Conservation (phyloP, 2,888 invertebrate species). For the Sphaeridia pumilis region DNA sequence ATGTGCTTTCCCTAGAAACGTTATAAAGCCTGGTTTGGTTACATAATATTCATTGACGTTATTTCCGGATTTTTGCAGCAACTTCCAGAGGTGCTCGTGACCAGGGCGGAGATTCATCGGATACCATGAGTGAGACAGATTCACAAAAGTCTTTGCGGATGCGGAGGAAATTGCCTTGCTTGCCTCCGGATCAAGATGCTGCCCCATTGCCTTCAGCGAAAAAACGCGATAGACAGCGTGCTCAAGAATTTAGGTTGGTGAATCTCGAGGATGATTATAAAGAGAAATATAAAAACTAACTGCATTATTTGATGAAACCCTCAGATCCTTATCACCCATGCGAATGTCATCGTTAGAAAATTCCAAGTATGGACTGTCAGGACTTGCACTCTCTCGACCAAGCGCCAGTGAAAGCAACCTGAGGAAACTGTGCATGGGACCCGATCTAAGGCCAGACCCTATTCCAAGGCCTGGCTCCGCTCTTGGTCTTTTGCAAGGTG, state of each 20-base stretch:
- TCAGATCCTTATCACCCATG: slow-evolving; percentile 39
- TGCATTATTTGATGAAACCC: too few species aligned
- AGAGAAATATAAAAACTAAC: too few species aligned
- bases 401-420: slow-evolving; percentile 44
- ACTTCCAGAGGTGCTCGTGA: slow-evolving; percentile 40
- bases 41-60: not conserved
- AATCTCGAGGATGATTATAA: too few species aligned
- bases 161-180: slow-evolving; percentile 43
- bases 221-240: slow-evolving; percentile 39
- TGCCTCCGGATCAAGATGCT: slow-evolving; percentile 44
- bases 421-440: slow-evolving; percentile 39
- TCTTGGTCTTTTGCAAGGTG: slow-evolving; percentile 41
- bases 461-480: slow-evolving; percentile 42
- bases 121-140: slow-evolving; percentile 44
- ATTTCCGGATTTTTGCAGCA: slow-evolving; percentile 18
- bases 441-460: slow-evolving; percentile 36
- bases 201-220: slow-evolving; percentile 41
- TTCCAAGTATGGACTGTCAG: slow-evolving; percentile 35
- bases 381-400: slow-evolving; percentile 40
- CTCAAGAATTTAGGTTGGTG: slow-evolving; percentile 38
- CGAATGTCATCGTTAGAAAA: slow-evolving; percentile 37
- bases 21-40: not conserved
- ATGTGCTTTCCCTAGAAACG: not conserved
- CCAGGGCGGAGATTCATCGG: slow-evolving; percentile 41
- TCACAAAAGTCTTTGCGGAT: slow-evolving; percentile 42